phyloP scores from a whole-genome alignment of 2,888 invertebrate genomes.

The Apeira syringaria region DNA sequence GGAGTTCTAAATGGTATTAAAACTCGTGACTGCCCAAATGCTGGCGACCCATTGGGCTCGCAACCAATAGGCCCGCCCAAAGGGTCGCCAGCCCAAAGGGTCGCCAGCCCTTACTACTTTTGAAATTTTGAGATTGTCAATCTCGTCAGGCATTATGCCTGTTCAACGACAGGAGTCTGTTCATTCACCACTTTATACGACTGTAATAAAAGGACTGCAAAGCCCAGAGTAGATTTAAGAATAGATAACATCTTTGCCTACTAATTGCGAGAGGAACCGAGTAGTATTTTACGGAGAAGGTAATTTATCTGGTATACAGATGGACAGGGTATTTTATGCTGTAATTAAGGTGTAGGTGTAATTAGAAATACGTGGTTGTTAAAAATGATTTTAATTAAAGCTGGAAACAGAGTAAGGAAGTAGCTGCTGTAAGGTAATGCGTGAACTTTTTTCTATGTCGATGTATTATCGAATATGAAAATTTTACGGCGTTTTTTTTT shows the following conservation, averaged over 20 bases:
- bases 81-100: too few species aligned
- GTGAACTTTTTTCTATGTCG: too few species aligned
- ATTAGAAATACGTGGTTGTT: slow-evolving; percentile 6
- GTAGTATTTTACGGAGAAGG: slow-evolving; percentile 7
- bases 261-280: slow-evolving; percentile 13
- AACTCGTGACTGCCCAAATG: too few species aligned
- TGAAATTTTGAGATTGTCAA: slow-evolving; percentile 1
- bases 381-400: too few species aligned
- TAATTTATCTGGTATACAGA: slow-evolving; percentile 12
- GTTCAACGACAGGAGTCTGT: slow-evolving; percentile 18
- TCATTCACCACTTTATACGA: slow-evolving; percentile 27
- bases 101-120: too few species aligned
- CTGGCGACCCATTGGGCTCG: too few species aligned
- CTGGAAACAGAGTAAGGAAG: too few species aligned
- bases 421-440: too few species aligned
- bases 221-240: slow-evolving; percentile 8
- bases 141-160: slow-evolving; percentile 22
- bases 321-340: slow-evolving; percentile 15
- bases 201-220: slow-evolving; percentile 21
- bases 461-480: too few species aligned
- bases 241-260: slow-evolving; percentile 11
- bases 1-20: too few species aligned
- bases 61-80: too few species aligned
- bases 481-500: too few species aligned
- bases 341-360: slow-evolving; percentile 12